These are phyloP conservation scores for Drosophila gaucha DNA, from an alignment of 2,888 invertebrate species.

Conservation along the genomic window DNA sequence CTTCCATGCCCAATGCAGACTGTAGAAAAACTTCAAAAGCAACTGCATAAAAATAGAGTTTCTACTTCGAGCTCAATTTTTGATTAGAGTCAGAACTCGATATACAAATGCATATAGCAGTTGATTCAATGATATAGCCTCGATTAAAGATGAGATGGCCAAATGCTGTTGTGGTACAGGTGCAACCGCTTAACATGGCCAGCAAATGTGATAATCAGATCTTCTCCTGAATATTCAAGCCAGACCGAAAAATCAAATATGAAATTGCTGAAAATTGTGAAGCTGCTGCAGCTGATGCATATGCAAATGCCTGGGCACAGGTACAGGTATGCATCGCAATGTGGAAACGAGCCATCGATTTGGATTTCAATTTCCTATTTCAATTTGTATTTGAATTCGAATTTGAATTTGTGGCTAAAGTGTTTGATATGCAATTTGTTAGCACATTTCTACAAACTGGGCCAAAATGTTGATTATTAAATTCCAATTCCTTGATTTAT, in stretches of 20 bases:
- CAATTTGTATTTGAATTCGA: background rate
- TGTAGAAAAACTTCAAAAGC: too few relatives aligned
- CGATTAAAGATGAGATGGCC: too few relatives aligned
- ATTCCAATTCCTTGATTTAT: conserved; percentile 27
- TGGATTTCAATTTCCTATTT: background rate
- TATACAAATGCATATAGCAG: too few relatives aligned
- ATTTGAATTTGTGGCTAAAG: conserved; percentile 34
- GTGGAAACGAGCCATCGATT: background rate
- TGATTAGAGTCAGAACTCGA: too few relatives aligned
- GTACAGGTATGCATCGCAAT: background rate
- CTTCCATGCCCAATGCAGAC: too few relatives aligned
- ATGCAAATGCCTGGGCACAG: background rate
- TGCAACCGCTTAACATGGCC: background rate
- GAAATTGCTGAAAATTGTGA: background rate
- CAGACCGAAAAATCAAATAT: background rate
- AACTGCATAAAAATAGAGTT: too few relatives aligned
- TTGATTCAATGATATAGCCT: too few relatives aligned
- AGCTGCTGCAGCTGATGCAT: conserved; percentile 1
- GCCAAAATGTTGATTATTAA: conserved; percentile 43
- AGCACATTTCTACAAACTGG: conserved; percentile 32
- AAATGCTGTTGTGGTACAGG: background rate
- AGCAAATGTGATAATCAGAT: background rate
- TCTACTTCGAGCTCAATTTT: too few relatives aligned
- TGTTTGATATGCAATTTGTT: conserved; percentile 62
- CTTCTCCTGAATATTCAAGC: too few relatives aligned